Evolutionary conservation across 64 coral and sea anemone species (phyloP).

Genomic region (Stichodactyla mertensii): DNA sequence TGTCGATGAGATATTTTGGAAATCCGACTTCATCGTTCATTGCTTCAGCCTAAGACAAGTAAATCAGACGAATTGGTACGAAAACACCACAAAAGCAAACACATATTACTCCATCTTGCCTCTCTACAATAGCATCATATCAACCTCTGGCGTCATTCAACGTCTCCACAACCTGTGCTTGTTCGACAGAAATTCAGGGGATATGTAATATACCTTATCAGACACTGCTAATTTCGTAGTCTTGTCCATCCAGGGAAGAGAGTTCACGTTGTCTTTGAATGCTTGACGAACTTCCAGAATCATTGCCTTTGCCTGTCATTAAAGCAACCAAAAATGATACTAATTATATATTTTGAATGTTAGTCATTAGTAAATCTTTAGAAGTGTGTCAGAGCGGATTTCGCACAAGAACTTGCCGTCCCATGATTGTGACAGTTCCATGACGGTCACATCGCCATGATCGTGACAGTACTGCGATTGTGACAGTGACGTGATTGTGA

Average conservation of each 20-base stretch:
- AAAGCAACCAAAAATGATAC: not conserved
- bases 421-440: too few relatives aligned
- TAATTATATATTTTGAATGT: too few relatives aligned
- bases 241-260: constrained; percentile 94
- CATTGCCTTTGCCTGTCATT: constrained; percentile 74
- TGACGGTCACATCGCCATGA: too few relatives aligned
- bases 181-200: too few relatives aligned
- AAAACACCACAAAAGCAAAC: too few relatives aligned
- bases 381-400: too few relatives aligned
- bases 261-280: constrained; percentile 91
- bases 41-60: constrained; percentile 57
- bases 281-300: constrained; percentile 82
- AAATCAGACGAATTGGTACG: too few relatives aligned
- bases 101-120: not conserved
- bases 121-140: not conserved
- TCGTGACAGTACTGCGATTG: too few relatives aligned
- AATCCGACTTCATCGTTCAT: constrained; percentile 86
- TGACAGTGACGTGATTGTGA: too few relatives aligned
- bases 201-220: constrained; percentile 62
- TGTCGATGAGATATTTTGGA: constrained; percentile 59
- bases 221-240: constrained; percentile 65
- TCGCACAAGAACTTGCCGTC: too few relatives aligned
- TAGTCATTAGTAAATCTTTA: too few relatives aligned
- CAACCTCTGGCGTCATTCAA: not conserved
- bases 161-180: too few relatives aligned